Conservation (phyloP, 2,113 vertebrate species). For the Phalacrocorax pelagicus region DNA sequence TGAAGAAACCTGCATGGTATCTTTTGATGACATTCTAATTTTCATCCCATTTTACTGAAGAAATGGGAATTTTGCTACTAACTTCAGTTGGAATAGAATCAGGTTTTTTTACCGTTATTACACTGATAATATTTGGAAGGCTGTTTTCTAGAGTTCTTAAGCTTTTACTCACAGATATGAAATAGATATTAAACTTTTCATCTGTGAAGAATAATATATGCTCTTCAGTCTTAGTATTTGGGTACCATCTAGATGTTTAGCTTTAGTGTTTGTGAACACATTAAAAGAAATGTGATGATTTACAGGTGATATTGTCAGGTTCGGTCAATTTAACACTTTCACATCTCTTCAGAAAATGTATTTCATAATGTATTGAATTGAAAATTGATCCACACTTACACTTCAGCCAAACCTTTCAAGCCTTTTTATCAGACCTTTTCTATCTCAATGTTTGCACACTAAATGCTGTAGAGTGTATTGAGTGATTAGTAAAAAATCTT, state of each 20-base stretch:
- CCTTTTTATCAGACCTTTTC: neutral
- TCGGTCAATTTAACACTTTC: neutral
- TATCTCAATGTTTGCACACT: neutral
- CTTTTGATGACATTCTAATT: constrained; percentile 38
- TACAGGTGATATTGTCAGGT: neutral
- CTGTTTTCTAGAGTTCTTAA: neutral
- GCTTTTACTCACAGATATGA: neutral
- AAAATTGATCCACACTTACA: neutral
- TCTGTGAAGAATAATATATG: neutral
- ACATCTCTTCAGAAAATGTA: neutral
- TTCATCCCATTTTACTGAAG: constrained; percentile 11
- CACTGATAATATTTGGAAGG: neutral
- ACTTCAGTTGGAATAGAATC: neutral
- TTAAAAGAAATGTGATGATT: neutral
- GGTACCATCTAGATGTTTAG: neutral
- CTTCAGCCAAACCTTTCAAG: neutral
- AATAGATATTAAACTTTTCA: neutral
- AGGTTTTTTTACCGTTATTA: neutral
- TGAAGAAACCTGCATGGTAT: neutral
- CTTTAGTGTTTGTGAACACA: neutral
- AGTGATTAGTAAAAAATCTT: neutral
- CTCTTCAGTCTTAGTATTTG: neutral
- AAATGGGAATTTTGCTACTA: neutral
- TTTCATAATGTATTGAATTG: neutral
- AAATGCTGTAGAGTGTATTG: neutral